Evolutionary conservation across 2,888 invertebrate species (phyloP).

Genomic region (Julus scanicus): DNA sequence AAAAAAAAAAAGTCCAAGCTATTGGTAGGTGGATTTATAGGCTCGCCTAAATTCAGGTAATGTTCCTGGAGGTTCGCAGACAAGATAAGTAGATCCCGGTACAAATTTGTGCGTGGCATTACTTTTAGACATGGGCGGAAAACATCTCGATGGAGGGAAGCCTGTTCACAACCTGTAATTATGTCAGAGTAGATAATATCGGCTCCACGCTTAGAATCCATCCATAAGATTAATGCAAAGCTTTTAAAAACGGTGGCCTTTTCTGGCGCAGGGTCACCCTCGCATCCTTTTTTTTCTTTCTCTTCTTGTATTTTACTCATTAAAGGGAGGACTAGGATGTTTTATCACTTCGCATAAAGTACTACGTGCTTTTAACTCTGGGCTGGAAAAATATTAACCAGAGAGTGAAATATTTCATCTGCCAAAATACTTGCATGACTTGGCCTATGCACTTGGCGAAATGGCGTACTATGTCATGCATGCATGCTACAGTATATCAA

Average conservation of each 20-base stretch:
- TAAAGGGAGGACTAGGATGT: not conserved
- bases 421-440: conserved; percentile 22
- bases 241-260: conserved; percentile 43
- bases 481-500: not conserved
- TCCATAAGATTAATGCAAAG: conserved; percentile 45
- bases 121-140: conserved; percentile 40
- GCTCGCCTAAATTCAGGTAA: not conserved
- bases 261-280: conserved; percentile 39
- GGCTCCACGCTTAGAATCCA: conserved; percentile 40
- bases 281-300: not conserved
- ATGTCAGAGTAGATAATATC: conserved; percentile 43
- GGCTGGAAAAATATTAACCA: not conserved
- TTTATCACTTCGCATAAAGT: conserved; percentile 40
- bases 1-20: not conserved
- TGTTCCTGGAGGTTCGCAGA: not conserved
- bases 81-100: not conserved
- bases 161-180: conserved; percentile 25
- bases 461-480: not conserved
- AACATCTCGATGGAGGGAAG: not conserved
- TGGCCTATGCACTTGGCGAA: conserved; percentile 17
- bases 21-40: not conserved
- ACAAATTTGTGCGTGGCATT: not conserved
- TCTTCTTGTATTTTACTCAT: not conserved
- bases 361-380: conserved; percentile 34
- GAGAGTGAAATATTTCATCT: conserved; percentile 30